Base-by-base conservation (phyloP, 2,888 invertebrate species). In the Neoaliturus tenellus region DNA sequence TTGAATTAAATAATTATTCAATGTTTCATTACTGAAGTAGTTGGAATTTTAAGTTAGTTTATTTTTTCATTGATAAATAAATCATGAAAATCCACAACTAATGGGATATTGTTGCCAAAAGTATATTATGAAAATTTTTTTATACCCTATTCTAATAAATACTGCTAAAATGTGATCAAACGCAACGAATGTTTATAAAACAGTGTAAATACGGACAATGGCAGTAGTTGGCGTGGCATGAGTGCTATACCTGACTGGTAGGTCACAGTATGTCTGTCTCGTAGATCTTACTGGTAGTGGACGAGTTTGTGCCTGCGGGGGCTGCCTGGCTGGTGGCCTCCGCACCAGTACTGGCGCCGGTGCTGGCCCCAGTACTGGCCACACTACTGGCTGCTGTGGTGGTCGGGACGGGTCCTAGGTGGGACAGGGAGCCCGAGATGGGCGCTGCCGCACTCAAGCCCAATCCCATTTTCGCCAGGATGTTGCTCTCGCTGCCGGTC, bases 251-350 rank as follows among this genome's bases (percentile, higher is more conserved):
- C 73, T 75, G 80, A 83, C 80, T 82, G 48, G 87, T 89, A 91
- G 92, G 94, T 96, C 96, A 98, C 94, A 98, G 96, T 92, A 98
- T 98, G 91, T 98, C 98, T 88, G 98, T 98, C 92, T 98, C 97
- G 91, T 97, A 98, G 88, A 97, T 95, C 91, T 96, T 96, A 89
- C 93, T 96, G 78, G 94, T 95, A 85, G 95, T 95, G 87, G 94
- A 92, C 73, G 73, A 44, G 44, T 71, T 90, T 89, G 81, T 51
- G 14, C 58, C 44, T 0, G 81, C 23, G 28, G 69, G 25, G 20
- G 67, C 12, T 10, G 39, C 44, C 20, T n/a, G 33, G 51, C 39
- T 33, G 23, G 67, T 41, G 25, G 58, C 33, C 14, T 31, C 58
- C n/a, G n/a, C n/a, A n/a, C n/a, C n/a, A n/a, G n/a, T n/a, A n/a